Evolutionary conservation across 1,140 invertebrate species (phyloP).

Genomic region (Chionoecetes opilio): DNA sequence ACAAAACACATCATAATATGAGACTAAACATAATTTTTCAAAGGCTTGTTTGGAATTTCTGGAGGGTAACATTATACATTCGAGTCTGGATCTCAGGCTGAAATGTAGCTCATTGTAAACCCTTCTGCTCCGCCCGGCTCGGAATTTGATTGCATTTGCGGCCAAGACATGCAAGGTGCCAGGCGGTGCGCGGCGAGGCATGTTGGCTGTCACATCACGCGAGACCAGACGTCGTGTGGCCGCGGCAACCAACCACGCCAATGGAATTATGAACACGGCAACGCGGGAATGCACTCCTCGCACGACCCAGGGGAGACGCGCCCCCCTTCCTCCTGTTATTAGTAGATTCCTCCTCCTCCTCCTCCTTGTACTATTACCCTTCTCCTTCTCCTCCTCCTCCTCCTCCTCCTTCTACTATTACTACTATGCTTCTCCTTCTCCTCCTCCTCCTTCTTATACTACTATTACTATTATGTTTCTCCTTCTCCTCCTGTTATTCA

Average conservation of each 20-base stretch:
- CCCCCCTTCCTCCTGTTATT: constrained; percentile 39
- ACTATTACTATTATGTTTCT: background rate
- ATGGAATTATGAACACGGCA: constrained; percentile 79
- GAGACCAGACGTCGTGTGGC: constrained; percentile 71
- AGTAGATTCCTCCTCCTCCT: constrained; percentile 22
- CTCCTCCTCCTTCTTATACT: background rate
- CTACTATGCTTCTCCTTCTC: background rate
- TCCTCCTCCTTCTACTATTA: background rate
- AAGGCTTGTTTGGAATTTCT: constrained; percentile 42
- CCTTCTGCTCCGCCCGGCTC: constrained; percentile 67
- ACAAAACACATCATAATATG: constrained; percentile 9
- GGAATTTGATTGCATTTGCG: constrained; percentile 79
- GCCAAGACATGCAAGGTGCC: constrained; percentile 78
- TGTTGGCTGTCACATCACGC: constrained; percentile 77
- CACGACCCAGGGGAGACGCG: constrained; percentile 28
- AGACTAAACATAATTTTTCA: constrained; percentile 60
- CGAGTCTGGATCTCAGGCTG: constrained; percentile 65
- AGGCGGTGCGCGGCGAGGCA: constrained; percentile 71
- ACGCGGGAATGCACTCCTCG: constrained; percentile 78
- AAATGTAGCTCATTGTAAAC: constrained; percentile 78
- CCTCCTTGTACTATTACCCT: background rate
- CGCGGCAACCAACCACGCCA: constrained; percentile 71
- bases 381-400: background rate
- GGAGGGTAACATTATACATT: constrained; percentile 73
- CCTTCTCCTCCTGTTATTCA: background rate